Conservation (phyloP, 2,888 invertebrate species). For the Julus scanicus region DNA sequence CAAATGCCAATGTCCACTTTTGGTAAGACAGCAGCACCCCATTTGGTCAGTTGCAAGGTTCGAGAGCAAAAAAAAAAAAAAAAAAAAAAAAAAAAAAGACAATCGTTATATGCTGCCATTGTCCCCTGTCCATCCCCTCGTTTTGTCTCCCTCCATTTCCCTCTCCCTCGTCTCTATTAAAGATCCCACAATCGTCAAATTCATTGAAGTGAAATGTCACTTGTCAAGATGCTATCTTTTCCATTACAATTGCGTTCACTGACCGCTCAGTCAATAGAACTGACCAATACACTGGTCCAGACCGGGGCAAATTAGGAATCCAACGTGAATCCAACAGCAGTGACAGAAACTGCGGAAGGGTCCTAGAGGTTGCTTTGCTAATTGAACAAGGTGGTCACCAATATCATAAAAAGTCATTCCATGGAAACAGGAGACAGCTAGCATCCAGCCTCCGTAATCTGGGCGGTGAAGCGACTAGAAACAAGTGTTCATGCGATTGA, state of each 20-base stretch:
- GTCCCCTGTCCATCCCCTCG: background rate
- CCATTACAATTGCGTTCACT: conserved; percentile 44
- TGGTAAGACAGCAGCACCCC: background rate
- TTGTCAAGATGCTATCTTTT: conserved; percentile 52
- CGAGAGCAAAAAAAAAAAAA: background rate
- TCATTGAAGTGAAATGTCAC: conserved; percentile 52
- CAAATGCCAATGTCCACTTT: conserved; percentile 23
- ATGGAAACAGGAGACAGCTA: background rate
- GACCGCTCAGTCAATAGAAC: conserved; percentile 45
- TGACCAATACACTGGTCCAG: conserved; percentile 46
- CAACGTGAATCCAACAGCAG: conserved; percentile 40
- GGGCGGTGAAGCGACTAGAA: background rate
- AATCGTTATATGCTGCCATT: conserved; percentile 9
- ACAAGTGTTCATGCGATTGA: background rate
- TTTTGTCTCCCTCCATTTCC: conserved; percentile 41
- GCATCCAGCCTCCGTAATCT: background rate
- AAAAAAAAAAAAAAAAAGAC: background rate
- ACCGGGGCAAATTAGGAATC: conserved; percentile 38
- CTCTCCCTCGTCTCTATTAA: conserved; percentile 34
- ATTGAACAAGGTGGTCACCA: conserved; percentile 53
- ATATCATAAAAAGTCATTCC: conserved; percentile 52
- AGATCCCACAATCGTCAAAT: conserved; percentile 50
- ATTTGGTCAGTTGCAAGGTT: conserved; percentile 36
- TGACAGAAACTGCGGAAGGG: conserved; percentile 16
- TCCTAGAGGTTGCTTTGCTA: conserved; percentile 46